phyloP scores from a whole-genome alignment of 2,888 invertebrate genomes.

The Pheosia gnoma region DNA sequence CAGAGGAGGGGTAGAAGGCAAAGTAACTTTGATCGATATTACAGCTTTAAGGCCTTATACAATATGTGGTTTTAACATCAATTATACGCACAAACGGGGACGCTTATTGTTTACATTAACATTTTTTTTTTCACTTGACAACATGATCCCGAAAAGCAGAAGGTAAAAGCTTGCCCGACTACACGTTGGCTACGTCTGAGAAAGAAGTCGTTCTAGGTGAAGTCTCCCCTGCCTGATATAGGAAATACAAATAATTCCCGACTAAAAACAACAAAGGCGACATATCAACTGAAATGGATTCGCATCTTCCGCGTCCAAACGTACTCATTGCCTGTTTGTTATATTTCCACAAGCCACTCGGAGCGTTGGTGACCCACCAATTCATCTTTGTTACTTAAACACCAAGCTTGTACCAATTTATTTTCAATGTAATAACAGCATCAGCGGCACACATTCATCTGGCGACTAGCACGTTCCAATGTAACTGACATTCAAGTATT shows the following conservation, averaged over 20 bases:
- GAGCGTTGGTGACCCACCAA: conserved; percentile 5
- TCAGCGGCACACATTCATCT: conserved; percentile 18
- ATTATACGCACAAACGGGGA: too few relatives aligned
- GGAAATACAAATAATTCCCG: too few relatives aligned
- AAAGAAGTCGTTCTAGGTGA: not conserved
- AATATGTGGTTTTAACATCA: too few relatives aligned
- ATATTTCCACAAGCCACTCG: conserved; percentile 15
- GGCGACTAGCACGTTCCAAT: conserved; percentile 27
- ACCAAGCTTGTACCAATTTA: conserved; percentile 25
- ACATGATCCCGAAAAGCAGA: too few relatives aligned
- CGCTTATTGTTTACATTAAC: too few relatives aligned
- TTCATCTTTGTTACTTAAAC: conserved; percentile 12
- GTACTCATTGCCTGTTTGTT: not conserved
- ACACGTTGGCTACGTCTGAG: too few relatives aligned
- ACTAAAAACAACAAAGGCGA: too few relatives aligned
- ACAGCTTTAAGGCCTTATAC: too few relatives aligned
- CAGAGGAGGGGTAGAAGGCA: too few relatives aligned
- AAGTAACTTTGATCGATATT: too few relatives aligned
- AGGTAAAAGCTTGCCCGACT: too few relatives aligned
- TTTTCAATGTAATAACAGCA: conserved; percentile 20
- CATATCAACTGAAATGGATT: not conserved
- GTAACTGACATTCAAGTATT: conserved; percentile 27
- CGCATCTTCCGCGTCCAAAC: not conserved
- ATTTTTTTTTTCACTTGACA: too few relatives aligned
- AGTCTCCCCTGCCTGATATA: not conserved